These are phyloP conservation scores for Aelia acuminata DNA, from an alignment of 2,888 invertebrate genomes.

Conservation along the genomic window DNA sequence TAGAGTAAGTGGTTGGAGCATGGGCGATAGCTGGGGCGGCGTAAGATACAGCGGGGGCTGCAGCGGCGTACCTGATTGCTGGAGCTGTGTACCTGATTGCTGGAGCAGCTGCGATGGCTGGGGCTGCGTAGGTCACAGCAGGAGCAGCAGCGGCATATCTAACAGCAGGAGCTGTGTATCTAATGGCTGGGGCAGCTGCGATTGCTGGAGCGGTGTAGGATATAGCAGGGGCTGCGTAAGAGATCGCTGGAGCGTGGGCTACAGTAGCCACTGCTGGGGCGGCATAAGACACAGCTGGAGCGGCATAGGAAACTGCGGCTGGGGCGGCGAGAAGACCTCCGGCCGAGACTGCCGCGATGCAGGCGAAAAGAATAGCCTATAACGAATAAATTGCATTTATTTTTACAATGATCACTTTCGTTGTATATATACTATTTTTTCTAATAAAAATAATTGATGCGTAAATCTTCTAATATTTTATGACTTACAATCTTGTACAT, in stretches of 20 bases:
- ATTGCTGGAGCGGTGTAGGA: constrained; percentile 68
- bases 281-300: constrained; percentile 65
- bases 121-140: constrained; percentile 63
- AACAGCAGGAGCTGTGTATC: constrained; percentile 67
- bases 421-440: background rate
- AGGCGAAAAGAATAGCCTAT: constrained; percentile 69
- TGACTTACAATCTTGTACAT: constrained; percentile 34
- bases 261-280: constrained; percentile 64
- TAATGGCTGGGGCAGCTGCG: constrained; percentile 68
- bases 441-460: background rate
- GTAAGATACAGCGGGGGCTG: constrained; percentile 66
- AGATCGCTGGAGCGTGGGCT: constrained; percentile 65
- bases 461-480: background rate
- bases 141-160: constrained; percentile 65
- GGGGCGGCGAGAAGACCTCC: constrained; percentile 68
- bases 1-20: constrained; percentile 49
- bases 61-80: constrained; percentile 67
- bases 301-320: constrained; percentile 69
- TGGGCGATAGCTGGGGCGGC: constrained; percentile 35
- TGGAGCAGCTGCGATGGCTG: constrained; percentile 44
- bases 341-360: constrained; percentile 69
- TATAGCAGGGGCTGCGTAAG: constrained; percentile 69
- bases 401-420: background rate
- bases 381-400: constrained; percentile 59
- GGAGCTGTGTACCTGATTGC: constrained; percentile 68